Conservation (phyloP, 2,113 vertebrate species). For the Bujurquina vittata region DNA sequence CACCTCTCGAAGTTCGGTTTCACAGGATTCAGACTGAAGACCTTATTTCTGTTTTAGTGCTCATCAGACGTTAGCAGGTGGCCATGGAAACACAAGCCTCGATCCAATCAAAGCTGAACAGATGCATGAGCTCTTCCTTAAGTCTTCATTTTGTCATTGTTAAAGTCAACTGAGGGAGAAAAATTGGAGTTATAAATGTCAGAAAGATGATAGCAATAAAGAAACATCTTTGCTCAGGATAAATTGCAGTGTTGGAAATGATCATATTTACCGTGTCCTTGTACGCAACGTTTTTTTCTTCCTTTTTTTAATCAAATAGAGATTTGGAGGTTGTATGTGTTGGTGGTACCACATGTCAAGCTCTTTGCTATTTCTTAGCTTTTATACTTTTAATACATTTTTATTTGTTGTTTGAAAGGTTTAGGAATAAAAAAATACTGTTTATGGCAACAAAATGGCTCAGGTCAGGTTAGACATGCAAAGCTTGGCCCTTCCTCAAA, state of each 20-base stretch:
- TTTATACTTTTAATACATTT: background rate
- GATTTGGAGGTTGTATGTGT: background rate
- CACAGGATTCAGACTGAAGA: background rate
- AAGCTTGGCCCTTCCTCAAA: background rate
- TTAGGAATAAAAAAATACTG: too few relatives aligned
- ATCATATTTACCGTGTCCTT: background rate
- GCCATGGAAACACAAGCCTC: constrained; percentile 6
- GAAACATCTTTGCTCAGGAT: background rate
- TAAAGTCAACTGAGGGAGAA: background rate
- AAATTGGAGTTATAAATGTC: background rate
- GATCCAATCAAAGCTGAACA: background rate
- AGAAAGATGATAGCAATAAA: background rate
- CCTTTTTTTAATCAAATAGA: background rate
- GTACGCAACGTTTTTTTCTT: background rate
- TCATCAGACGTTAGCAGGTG: background rate
- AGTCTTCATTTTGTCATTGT: constrained; percentile 1
- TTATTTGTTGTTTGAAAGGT: background rate
- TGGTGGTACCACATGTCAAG: background rate
- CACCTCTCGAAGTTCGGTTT: constrained; percentile 16
- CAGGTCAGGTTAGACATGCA: background rate
- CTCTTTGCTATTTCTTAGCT: background rate
- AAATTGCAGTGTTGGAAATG: background rate
- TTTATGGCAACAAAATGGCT: background rate
- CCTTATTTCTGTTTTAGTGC: background rate
- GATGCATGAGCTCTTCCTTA: background rate